Base-by-base conservation (phyloP, 2,113 vertebrate genomes). In the Sinosuthora webbiana region DNA sequence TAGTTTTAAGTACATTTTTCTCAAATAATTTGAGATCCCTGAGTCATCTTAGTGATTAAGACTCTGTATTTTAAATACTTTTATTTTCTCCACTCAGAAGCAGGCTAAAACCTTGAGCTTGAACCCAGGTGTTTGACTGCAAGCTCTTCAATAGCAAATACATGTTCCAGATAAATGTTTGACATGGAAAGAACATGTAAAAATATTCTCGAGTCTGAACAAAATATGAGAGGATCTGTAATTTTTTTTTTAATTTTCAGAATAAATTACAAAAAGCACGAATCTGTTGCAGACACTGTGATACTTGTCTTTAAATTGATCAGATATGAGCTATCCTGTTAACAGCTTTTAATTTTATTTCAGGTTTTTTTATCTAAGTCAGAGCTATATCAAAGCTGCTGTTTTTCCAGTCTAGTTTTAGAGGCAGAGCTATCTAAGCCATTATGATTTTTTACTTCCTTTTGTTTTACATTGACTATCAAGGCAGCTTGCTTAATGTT, bases 281-380 rank as follows among this genome's bases (percentile, higher is more conserved):
- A n/a, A 30, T 33, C 27, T 76, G 19, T 69, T 62, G 37, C 21
- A 68, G 82, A 25, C 13, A 6, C 4, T 55, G 33, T 2, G 23
- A 35, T 53, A 15, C 16, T 10, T 37, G 11, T 56, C 41, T 86
- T 45, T 65, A 37, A 89, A 65, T 23, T 9, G 6, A 42, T 73
- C 19, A n/a, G 30, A 44, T 78, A 15, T n/a, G 37, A 56, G 1
- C 7, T 86, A 49, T 42, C 14, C 31, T 39, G 25, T 74, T 86
- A 57, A 64, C 14, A 42, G n/a, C 8, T 64, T 76, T 25, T 81
- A 31, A 28, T 49, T 67, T 85, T n/a, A 50, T 9, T 67, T 53
- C 4, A 6, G 6, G 0, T 6, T 21, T 77, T 28, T 82, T 73
- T 17, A 15, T n/a, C 31, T 0, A 21, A 33, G 24, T 41, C 33